These are phyloP conservation scores for Tribolium madens DNA, from an alignment of 1,140 invertebrate genomes.

Conservation along the genomic window DNA sequence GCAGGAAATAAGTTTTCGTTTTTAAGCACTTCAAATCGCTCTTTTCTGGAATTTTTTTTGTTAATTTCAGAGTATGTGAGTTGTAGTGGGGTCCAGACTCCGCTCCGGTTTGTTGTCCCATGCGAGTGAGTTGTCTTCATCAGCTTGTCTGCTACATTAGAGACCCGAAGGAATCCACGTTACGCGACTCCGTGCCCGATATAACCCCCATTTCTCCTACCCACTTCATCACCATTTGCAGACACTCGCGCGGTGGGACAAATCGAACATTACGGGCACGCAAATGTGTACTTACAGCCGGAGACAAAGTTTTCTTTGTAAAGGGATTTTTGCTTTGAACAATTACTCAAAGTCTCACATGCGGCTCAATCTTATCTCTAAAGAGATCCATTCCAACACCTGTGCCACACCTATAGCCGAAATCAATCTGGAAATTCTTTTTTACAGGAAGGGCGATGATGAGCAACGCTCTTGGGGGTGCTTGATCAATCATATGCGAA, in stretches of 20 bases:
- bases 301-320: constrained; percentile 6
- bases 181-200: constrained; percentile 45
- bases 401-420: constrained; percentile 3
- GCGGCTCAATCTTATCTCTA: constrained; percentile 4
- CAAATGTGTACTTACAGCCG: constrained; percentile 28
- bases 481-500: neutral
- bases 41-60: neutral
- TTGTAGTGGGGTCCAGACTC: constrained; percentile 15
- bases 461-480: constrained; percentile 9
- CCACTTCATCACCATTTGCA: constrained; percentile 62
- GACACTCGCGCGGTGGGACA: constrained; percentile 58
- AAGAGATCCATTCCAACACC: neutral
- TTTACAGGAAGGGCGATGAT: constrained; percentile 10
- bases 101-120: constrained; percentile 50
- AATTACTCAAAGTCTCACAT: constrained; percentile 17
- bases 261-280: constrained; percentile 58
- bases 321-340: constrained; percentile 1
- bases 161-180: constrained; percentile 49
- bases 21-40: neutral
- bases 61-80: too few relatives aligned
- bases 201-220: constrained; percentile 50
- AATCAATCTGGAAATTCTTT: constrained; percentile 27
- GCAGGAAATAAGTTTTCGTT: neutral
- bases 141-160: constrained; percentile 63
- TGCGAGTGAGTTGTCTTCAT: constrained; percentile 65